Evolutionary conservation across 2,797 vertebrate genomes (phyloP).

Genomic region (Helarctos malayanus): DNA sequence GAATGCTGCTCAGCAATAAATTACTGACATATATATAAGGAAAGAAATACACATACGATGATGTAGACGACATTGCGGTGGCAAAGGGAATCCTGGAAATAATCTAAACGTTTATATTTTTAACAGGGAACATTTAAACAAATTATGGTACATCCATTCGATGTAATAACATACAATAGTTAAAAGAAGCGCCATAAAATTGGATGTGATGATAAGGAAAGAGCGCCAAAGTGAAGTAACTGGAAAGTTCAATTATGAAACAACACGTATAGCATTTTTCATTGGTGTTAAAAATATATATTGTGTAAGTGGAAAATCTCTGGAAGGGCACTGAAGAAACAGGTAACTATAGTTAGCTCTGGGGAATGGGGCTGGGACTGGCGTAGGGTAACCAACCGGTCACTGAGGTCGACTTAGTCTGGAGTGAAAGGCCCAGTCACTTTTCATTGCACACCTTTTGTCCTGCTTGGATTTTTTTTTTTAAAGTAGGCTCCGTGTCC

Average conservation of each 20-base stretch:
- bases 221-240: background rate
- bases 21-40: background rate
- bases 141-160: background rate
- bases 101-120: background rate
- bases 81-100: constrained; percentile 16
- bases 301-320: background rate
- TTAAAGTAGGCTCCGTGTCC: background rate
- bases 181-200: background rate
- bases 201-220: background rate
- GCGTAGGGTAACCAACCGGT: background rate
- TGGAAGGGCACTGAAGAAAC: background rate
- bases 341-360: background rate
- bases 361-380: background rate
- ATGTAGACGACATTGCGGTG: background rate
- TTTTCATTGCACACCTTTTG: background rate
- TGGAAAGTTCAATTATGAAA: background rate
- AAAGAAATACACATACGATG: background rate
- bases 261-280: background rate
- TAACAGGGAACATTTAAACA: background rate
- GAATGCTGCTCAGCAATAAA: background rate
- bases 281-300: background rate
- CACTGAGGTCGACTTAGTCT: background rate
- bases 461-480: background rate
- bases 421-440: background rate
- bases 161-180: background rate